Percentiles rank a stretch among this genome's conserved stretches.
Evolutionary conservation across 2,888 invertebrate species (phyloP).

Genomic region (Steromphala cineraria): DNA sequence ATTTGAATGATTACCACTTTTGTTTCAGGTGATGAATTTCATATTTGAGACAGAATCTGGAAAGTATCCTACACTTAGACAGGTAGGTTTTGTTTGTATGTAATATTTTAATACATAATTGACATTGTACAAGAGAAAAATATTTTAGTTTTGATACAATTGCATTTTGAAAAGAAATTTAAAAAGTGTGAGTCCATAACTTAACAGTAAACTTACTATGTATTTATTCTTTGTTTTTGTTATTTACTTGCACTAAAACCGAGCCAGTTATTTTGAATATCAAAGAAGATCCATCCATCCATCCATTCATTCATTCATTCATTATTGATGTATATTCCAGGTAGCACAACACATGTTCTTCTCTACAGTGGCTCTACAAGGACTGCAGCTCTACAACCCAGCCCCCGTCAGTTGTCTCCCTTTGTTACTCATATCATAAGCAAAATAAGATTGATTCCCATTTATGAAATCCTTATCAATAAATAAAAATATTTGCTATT

Average conservation of each 20-base stretch:
- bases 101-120: too few relatives aligned
- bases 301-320: not conserved
- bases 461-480: too few relatives aligned
- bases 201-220: too few relatives aligned
- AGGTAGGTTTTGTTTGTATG: slow-evolving; percentile 39
- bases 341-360: slow-evolving; percentile 89
- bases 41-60: slow-evolving; percentile 61
- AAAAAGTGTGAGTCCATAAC: too few relatives aligned
- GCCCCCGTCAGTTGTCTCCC: slow-evolving; percentile 53
- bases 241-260: too few relatives aligned
- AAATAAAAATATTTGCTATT: too few relatives aligned
- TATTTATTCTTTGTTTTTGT: not conserved
- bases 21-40: slow-evolving; percentile 63
- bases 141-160: too few relatives aligned
- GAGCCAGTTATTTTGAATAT: too few relatives aligned
- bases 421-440: not conserved
- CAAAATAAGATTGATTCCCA: too few relatives aligned
- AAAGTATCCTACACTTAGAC: slow-evolving; percentile 54
- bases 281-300: not conserved
- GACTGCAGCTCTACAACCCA: slow-evolving; percentile 78
- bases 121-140: too few relatives aligned
- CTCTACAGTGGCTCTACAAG: slow-evolving; percentile 90
- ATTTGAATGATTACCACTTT: not conserved
- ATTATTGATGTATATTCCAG: slow-evolving; percentile 45
- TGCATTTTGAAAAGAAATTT: too few relatives aligned